phyloP scores from a whole-genome alignment of 2,888 invertebrate species.

The Apamea monoglypha region DNA sequence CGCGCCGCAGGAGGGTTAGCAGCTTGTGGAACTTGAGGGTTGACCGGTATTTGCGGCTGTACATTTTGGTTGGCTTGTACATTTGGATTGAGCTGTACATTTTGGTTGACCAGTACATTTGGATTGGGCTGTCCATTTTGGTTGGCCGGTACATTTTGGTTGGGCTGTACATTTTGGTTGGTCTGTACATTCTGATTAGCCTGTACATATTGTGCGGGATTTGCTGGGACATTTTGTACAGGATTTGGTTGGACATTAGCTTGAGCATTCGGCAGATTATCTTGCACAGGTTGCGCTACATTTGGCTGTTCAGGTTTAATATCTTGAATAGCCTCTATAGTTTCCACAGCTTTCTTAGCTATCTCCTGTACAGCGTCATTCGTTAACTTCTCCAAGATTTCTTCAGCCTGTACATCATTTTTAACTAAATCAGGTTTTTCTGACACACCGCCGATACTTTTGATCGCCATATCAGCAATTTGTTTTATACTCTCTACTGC shows the following conservation, averaged over 20 bases:
- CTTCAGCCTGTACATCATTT: constrained; percentile 73
- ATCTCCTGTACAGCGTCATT: constrained; percentile 87
- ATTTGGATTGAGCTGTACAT: not conserved
- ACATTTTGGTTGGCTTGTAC: not conserved
- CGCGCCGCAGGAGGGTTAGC: constrained; percentile 15
- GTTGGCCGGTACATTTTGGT: not conserved
- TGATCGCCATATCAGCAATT: constrained; percentile 86
- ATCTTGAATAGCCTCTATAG: constrained; percentile 86
- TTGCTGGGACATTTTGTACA: constrained; percentile 25
- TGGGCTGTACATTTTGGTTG: not conserved
- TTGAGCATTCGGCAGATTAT: constrained; percentile 29
- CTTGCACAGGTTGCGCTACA: constrained; percentile 22
- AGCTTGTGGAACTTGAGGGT: constrained; percentile 20
- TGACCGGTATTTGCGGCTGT: constrained; percentile 26
- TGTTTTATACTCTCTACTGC: constrained; percentile 89
- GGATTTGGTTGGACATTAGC: constrained; percentile 7
- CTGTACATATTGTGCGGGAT: constrained; percentile 23
- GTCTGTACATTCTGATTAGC: constrained; percentile 1
- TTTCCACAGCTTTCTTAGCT: constrained; percentile 85
- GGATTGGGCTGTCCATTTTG: constrained; percentile 14
- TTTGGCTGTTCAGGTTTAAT: constrained; percentile 70
- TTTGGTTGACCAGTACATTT: constrained; percentile 22
- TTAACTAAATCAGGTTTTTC: constrained; percentile 76
- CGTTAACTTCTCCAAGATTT: constrained; percentile 77
- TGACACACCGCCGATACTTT: constrained; percentile 84